Evolutionary conservation across 1,140 invertebrate species (phyloP).

Genomic region (Scylla paramamosain): DNA sequence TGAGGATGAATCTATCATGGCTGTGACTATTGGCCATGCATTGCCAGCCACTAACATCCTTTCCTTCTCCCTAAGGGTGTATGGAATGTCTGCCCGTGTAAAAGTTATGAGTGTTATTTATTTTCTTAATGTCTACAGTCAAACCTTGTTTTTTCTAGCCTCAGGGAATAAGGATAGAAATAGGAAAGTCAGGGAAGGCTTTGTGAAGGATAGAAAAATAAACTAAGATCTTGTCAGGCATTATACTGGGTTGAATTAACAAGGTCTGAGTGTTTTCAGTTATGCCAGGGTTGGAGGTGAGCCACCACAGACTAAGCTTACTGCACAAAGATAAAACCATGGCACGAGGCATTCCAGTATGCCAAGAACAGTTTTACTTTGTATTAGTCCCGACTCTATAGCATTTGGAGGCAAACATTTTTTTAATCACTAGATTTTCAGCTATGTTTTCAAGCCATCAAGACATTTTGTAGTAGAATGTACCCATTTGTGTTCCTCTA

Average conservation of each 20-base stretch:
- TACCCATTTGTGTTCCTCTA: not conserved
- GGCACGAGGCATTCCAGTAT: constrained; percentile 37
- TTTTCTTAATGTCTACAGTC: constrained; percentile 57
- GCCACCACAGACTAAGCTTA: constrained; percentile 33
- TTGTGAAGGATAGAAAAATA: not conserved
- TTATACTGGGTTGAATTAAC: constrained; percentile 63
- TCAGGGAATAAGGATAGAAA: constrained; percentile 47
- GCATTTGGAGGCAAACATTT: constrained; percentile 36
- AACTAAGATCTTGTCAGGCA: not conserved
- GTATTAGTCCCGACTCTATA: constrained; percentile 45
- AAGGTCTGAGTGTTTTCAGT: constrained; percentile 65
- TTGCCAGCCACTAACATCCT: constrained; percentile 60
- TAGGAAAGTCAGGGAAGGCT: constrained; percentile 34
- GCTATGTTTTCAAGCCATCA: not conserved
- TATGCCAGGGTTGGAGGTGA: constrained; percentile 55
- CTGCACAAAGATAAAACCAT: constrained; percentile 62
- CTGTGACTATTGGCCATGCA: constrained; percentile 64
- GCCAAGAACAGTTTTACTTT: constrained; percentile 47
- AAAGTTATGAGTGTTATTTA: constrained; percentile 57
- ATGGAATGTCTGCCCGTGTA: constrained; percentile 58
- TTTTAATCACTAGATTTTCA: not conserved
- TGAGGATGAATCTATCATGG: constrained; percentile 54
- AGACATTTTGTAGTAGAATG: not conserved
- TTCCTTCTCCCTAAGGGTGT: constrained; percentile 47
- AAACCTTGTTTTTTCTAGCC: constrained; percentile 70